Evolutionary conservation across 2,888 invertebrate genomes (phyloP), one percentile per base, ranked within the genome.

Genomic region (Rotaria macrura): DNA sequence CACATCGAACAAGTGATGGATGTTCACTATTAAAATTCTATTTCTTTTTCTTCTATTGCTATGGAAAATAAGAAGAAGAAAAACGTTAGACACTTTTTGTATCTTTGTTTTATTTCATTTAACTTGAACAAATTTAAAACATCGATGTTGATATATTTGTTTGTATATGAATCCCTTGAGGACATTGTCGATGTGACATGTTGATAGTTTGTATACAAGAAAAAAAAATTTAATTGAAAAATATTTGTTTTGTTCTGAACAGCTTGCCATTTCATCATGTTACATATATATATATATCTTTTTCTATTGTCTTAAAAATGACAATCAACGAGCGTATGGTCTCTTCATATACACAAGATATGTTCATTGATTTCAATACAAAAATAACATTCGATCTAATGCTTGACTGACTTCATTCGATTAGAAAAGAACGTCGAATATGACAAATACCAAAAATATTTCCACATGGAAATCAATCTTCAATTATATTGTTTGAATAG

Each of bases 231-330:
- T 65, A 65, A 65, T 65, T 38, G 65, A 34, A 65, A 65, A 65
- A 34, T 34, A 34, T 65, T 65, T 65, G 65, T 65, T 65, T 65
- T 65, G 34, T 34, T 34, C 65, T 29, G 65, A 34, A 65, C 65
- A 65, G 65, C 65, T 65, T 65, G 65, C 65, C 34, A 65, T 65
- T 65, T 65, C 65, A 65, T 65, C 65, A 65, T 65, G 20, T 65
- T 38, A 29, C 6, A 65, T 65, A n/a, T n/a, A n/a, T n/a, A n/a
- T n/a, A n/a, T n/a, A n/a, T n/a, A 29, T 65, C 4, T 65, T 34
- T 34, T 65, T 20, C 65, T 17, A 38, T 65, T 65, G 17, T 34
- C 65, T 65, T 20, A 65, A 5, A 65, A 6, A 34, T 34, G 65
- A 65, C 54, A 54, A 65, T 65, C 20, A 38, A 65, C 20, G 65